These are phyloP conservation scores for Pachydiplax longipennis DNA, from an alignment of 2,888 invertebrate species.

Conservation along the genomic window DNA sequence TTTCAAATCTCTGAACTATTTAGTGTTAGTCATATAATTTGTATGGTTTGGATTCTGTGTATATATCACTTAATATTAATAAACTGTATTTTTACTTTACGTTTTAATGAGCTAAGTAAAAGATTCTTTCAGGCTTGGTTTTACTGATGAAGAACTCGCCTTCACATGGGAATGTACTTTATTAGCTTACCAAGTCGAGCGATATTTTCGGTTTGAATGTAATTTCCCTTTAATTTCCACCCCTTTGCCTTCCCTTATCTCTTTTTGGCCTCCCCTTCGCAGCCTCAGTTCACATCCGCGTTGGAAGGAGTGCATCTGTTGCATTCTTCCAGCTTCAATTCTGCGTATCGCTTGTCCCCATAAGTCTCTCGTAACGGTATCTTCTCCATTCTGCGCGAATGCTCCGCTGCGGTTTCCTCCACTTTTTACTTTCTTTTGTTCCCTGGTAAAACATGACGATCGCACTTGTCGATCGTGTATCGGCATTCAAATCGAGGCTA, in stretches of 20 bases:
- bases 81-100: too few relatives aligned
- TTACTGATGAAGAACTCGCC: too few relatives aligned
- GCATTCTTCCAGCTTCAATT: neutral
- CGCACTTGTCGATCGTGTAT: neutral
- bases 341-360: neutral
- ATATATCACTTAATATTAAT: too few relatives aligned
- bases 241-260: neutral
- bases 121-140: too few relatives aligned
- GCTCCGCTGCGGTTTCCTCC: neutral
- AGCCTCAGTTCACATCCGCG: neutral
- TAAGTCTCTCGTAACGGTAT: neutral
- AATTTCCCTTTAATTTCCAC: neutral
- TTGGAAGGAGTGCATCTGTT: neutral
- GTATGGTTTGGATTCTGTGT: too few relatives aligned
- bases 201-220: too few relatives aligned
- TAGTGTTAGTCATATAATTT: too few relatives aligned
- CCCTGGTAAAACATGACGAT: neutral
- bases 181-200: too few relatives aligned
- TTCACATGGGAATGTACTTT: too few relatives aligned
- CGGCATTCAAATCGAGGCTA: neutral
- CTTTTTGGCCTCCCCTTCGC: neutral
- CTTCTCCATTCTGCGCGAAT: neutral
- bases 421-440: neutral
- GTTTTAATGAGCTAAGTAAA: too few relatives aligned
- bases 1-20: too few relatives aligned